Evolutionary conservation across 1,140 invertebrate species (phyloP), one percentile per base, ranked within the genome.

Genomic region (Archegozetes longisetosus): DNA sequence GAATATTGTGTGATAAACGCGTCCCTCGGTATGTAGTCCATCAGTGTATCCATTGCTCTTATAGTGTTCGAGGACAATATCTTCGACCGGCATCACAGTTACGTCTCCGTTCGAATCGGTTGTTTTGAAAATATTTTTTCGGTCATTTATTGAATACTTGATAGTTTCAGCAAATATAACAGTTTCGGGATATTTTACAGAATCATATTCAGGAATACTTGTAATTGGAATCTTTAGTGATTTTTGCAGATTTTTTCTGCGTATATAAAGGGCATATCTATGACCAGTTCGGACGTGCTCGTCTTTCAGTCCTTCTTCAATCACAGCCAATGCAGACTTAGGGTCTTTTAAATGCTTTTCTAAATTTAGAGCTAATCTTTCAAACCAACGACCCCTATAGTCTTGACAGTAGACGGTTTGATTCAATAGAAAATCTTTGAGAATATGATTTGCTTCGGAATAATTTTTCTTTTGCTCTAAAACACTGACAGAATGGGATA

Each of bases 11-110:
- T 73, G 72, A 2, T 83, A 75, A 2, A 84, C 77, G 1, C 75
- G 71, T 3, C 83, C 82, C 70, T 88, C 85, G 62, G 80, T 83
- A 69, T 87, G 85, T 3, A 80, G 66, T 32, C 80, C 76, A 64
- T 74, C 66, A 3, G 67, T 62, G 61, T 70, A 79, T 0, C 76
- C 76, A 59, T 71, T 60, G 12, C 70, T 61, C 46, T 68, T 68
- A 63, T 79, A 80, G 66, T 78, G 72, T 49, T 71, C 64, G 24
- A 79, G 61, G 17, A 73, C 77, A 25, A 77, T 66, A 60, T 77
- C 67, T 66, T 80, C 78, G 28, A 80, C 78, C 3, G 69, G 67
- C 28, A 69, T 68, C n/a, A 71, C 61, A 6, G 64, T 64, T 26
- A 66, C 64, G 6, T 68, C 68, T 20, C 58, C 58, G 32, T 63